phyloP scores from a whole-genome alignment of 2,888 invertebrate species.

The Parelbella ahira region DNA sequence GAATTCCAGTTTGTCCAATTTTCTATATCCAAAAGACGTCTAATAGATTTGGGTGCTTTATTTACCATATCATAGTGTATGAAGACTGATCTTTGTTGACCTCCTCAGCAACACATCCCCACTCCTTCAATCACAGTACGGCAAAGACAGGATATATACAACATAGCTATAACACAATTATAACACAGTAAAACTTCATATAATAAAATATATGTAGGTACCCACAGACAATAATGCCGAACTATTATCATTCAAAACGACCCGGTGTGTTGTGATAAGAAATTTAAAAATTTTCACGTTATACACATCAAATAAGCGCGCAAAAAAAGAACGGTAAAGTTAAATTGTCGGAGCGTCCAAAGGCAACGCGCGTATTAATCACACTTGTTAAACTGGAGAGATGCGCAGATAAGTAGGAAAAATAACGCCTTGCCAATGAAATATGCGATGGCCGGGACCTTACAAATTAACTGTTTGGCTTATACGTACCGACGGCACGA shows the following conservation, averaged over 20 bases:
- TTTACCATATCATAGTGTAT: no score
- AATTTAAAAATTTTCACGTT: conserved; percentile 5
- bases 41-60: no score
- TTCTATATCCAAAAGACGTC: no score
- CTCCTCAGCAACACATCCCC: no score
- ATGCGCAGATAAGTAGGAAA: conserved; percentile 66
- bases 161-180: no score
- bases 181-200: no score
- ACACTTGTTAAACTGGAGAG: conserved; percentile 61
- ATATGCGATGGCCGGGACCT: conserved; percentile 44
- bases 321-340: conserved; percentile 54
- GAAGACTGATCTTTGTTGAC: no score
- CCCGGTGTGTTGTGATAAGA: neutral
- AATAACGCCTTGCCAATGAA: conserved; percentile 62
- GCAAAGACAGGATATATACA: no score
- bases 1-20: no score
- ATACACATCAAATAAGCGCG: conserved; percentile 20
- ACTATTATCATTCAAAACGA: neutral
- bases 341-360: conserved; percentile 46
- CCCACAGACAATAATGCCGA: no score
- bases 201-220: no score
- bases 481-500: conserved; percentile 30
- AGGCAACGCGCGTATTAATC: conserved; percentile 65
- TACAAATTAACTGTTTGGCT: conserved; percentile 59
- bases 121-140: no score